Evolutionary conservation across 2,113 vertebrate genomes (phyloP).

Genomic region (Daubentonia madagascariensis): DNA sequence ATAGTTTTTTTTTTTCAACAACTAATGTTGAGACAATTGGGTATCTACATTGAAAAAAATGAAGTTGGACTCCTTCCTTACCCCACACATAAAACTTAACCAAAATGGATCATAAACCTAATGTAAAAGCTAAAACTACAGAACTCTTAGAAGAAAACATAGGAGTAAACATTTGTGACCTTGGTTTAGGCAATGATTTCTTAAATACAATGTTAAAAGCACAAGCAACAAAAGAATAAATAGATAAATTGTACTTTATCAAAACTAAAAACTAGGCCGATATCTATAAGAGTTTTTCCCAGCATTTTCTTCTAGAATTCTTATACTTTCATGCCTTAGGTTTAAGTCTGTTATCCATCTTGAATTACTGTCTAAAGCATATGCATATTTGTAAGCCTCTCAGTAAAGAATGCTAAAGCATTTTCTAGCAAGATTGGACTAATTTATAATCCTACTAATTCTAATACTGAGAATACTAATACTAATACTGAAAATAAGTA

Average conservation of each 20-base stretch:
- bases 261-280: too few species aligned
- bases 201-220: neutral
- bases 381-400: neutral
- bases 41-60: neutral
- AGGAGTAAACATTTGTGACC: neutral
- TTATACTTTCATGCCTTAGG: too few species aligned
- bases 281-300: too few species aligned
- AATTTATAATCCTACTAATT: neutral
- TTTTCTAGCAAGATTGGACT: neutral
- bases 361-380: neutral
- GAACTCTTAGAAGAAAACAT: neutral
- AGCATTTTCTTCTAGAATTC: too few species aligned
- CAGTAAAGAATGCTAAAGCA: neutral
- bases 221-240: neutral
- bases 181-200: neutral
- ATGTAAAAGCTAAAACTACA: neutral
- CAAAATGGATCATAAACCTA: neutral
- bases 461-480: neutral
- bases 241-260: neutral
- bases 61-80: neutral
- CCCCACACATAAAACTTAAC: neutral
- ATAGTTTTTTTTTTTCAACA: neutral
- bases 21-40: neutral
- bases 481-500: neutral
- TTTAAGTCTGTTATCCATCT: too few species aligned